phyloP scores from a whole-genome alignment of 1,140 invertebrate species.

The Drosophila elegans region DNA sequence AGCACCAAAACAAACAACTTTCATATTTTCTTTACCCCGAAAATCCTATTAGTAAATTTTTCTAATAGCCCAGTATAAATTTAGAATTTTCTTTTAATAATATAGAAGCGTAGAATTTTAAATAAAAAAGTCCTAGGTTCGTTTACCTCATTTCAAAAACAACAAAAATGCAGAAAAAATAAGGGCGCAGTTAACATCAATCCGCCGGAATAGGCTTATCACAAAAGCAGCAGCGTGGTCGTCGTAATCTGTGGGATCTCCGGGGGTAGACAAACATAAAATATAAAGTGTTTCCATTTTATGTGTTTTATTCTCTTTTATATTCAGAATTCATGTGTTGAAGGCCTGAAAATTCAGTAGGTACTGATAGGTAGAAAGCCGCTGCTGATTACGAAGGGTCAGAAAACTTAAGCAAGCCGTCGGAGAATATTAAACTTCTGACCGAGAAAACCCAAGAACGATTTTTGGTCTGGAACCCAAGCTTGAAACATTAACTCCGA shows the following conservation, averaged over 20 bases:
- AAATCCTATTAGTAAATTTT: no score
- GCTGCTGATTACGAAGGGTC: background rate
- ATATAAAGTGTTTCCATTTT: constrained; percentile 27
- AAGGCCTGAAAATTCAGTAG: constrained; percentile 14
- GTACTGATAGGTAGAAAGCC: background rate
- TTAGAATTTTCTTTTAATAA: no score
- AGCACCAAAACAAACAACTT: no score
- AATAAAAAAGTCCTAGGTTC: background rate
- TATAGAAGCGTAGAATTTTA: no score
- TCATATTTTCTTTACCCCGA: no score
- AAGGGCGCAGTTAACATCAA: constrained; percentile 13
- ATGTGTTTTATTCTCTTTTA: constrained; percentile 13
- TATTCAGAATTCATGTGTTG: background rate
- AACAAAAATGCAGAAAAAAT: constrained; percentile 1
- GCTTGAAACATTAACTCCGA: constrained; percentile 48
- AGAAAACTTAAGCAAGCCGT: constrained; percentile 20
- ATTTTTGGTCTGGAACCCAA: constrained; percentile 7
- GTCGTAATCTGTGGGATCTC: constrained; percentile 33
- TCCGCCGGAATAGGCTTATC: constrained; percentile 42
- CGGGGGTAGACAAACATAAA: constrained; percentile 32
- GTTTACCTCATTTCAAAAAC: constrained; percentile 1
- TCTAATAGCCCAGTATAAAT: no score
- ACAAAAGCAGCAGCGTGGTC: constrained; percentile 15
- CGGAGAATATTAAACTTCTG: constrained; percentile 20
- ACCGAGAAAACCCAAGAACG: constrained; percentile 1